phyloP scores from a whole-genome alignment of 2,888 invertebrate species.

The Leptura quadrifasciata region DNA sequence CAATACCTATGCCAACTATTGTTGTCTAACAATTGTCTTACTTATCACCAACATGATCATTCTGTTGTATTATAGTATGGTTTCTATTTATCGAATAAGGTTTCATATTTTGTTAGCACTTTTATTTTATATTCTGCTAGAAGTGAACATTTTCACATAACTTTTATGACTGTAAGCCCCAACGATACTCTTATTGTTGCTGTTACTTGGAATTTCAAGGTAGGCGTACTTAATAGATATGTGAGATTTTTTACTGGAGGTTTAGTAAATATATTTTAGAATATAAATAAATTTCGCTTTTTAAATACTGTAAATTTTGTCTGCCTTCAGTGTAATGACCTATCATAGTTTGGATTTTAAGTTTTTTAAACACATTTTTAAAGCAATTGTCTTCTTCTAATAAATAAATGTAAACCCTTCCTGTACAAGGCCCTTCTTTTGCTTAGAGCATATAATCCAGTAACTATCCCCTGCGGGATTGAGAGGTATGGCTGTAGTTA shows the following conservation, averaged over 20 bases:
- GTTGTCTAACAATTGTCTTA: conserved; percentile 64
- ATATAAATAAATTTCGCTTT: too few relatives aligned
- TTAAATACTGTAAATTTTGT: too few relatives aligned
- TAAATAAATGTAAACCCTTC: too few relatives aligned
- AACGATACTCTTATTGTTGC: conserved; percentile 17
- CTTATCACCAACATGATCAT: conserved; percentile 62
- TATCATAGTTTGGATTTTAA: too few relatives aligned
- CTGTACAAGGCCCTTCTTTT: too few relatives aligned
- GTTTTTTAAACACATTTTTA: too few relatives aligned
- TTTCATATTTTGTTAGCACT: conserved; percentile 34
- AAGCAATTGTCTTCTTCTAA: too few relatives aligned
- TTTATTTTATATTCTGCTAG: conserved; percentile 18
- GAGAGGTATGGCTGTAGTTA: too few relatives aligned
- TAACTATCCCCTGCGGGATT: too few relatives aligned
- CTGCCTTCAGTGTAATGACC: too few relatives aligned
- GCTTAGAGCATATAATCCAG: too few relatives aligned
- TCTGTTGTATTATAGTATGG: conserved; percentile 33
- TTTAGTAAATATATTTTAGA: too few relatives aligned
- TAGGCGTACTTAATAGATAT: neutral
- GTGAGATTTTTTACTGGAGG: neutral
- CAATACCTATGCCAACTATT: conserved; percentile 65
- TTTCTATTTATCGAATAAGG: conserved; percentile 33
- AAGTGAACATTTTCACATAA: conserved; percentile 29
- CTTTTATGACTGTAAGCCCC: conserved; percentile 24
- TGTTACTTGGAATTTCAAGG: conserved; percentile 13